phyloP scores from a whole-genome alignment of 1,140 invertebrate species.

The Ectropis grisescens region DNA sequence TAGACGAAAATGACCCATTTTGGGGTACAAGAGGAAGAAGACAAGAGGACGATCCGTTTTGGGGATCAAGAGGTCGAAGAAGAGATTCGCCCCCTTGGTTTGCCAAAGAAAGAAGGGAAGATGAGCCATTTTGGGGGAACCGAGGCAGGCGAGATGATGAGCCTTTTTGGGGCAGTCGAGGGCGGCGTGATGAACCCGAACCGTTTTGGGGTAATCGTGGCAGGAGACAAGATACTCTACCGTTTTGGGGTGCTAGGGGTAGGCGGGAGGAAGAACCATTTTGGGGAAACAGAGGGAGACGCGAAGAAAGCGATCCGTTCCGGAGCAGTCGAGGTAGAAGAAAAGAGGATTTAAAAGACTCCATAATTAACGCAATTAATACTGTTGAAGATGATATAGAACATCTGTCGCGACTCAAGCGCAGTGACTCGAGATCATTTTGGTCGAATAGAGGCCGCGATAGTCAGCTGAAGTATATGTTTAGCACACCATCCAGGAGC shows the following conservation, averaged over 20 bases:
- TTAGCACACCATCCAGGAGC: slow-evolving; percentile 18
- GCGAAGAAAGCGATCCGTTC: slow-evolving; percentile 22
- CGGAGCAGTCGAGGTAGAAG: slow-evolving; percentile 25
- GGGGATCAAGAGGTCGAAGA: slow-evolving; percentile 40
- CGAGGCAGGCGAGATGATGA: slow-evolving; percentile 35
- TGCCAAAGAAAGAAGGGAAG: slow-evolving; percentile 34
- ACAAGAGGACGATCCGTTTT: slow-evolving; percentile 25
- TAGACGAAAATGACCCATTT: slow-evolving; percentile 24
- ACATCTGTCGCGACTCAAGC: slow-evolving; percentile 21
- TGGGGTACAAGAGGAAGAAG: slow-evolving; percentile 29
- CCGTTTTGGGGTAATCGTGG: slow-evolving; percentile 45
- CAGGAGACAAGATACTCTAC: slow-evolving; percentile 18
- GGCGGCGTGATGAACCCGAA: slow-evolving; percentile 25
- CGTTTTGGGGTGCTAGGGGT: slow-evolving; percentile 19
- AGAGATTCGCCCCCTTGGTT: slow-evolving; percentile 44
- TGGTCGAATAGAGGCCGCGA: slow-evolving; percentile 39
- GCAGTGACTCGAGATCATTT: slow-evolving; percentile 23
- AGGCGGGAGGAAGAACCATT: slow-evolving; percentile 21
- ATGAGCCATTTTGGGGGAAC: slow-evolving; percentile 33
- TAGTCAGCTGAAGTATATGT: slow-evolving; percentile 32
- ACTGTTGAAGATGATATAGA: slow-evolving; percentile 30
- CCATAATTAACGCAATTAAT: slow-evolving; percentile 29
- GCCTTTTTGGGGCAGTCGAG: slow-evolving; percentile 43
- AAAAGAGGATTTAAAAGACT: slow-evolving; percentile 32
- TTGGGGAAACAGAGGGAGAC: slow-evolving; percentile 17